A percentile compares a stretch with the other conserved stretches of the same genome.
These are phyloP conservation scores for Desmophyllum pertusum DNA, from an alignment of 92 coral and sea anemone genomes.

Conservation along the genomic window DNA sequence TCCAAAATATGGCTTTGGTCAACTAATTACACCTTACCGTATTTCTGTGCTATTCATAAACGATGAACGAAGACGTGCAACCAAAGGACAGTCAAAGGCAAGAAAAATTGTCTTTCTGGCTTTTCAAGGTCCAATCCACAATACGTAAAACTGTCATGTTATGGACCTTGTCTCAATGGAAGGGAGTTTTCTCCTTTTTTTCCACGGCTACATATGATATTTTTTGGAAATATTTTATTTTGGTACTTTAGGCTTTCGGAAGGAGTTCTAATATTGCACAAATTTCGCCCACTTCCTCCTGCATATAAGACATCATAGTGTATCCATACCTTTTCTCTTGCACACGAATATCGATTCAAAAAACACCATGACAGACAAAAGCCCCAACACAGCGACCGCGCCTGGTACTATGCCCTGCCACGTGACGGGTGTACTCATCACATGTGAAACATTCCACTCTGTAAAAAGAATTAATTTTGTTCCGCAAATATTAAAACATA, in stretches of 20 bases:
- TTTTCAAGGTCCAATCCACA: not conserved
- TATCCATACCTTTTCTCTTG: conserved; percentile 61
- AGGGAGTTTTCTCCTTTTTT: too few relatives aligned
- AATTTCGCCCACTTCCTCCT: not conserved
- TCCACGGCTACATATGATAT: not conserved
- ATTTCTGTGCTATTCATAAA: too few relatives aligned
- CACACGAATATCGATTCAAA: conserved; percentile 75
- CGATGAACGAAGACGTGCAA: not conserved
- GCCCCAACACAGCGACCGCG: conserved; percentile 63
- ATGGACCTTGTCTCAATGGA: too few relatives aligned
- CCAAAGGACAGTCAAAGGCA: too few relatives aligned
- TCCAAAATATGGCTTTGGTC: too few relatives aligned
- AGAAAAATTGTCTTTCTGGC: not conserved
- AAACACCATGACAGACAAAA: conserved; percentile 69
- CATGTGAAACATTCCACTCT: conserved; percentile 42
- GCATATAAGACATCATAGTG: not conserved
- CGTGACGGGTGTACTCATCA: conserved; percentile 72
- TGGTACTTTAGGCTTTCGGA: not conserved
- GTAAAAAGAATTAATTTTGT: not conserved
- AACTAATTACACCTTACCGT: too few relatives aligned
- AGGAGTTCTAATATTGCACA: not conserved
- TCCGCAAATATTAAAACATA: not conserved
- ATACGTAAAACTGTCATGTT: not conserved
- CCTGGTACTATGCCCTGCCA: conserved; percentile 88
- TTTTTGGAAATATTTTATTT: too few relatives aligned